Conservation (phyloP, 1,140 invertebrate genomes). For the Babylonia areolata region DNA sequence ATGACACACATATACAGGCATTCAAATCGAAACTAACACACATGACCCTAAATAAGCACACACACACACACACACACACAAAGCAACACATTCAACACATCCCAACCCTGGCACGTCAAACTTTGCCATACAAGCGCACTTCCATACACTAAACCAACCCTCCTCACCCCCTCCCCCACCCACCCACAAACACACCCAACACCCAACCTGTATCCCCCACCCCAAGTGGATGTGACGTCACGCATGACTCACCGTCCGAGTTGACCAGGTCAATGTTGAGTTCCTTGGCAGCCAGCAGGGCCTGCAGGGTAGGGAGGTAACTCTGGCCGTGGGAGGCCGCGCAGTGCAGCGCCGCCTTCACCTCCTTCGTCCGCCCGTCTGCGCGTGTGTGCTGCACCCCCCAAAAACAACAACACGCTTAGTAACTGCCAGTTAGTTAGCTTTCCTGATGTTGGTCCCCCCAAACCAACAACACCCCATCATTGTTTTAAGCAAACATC, state of each 20-base stretch:
- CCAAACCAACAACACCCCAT: too few species aligned
- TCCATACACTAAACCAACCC: neutral
- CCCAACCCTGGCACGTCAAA: too few species aligned
- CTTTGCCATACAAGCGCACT: neutral
- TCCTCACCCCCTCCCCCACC: neutral
- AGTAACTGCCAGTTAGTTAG: too few species aligned
- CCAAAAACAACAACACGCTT: neutral
- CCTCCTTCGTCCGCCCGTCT: conserved; percentile 78
- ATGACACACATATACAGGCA: neutral
- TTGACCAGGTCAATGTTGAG: conserved; percentile 63
- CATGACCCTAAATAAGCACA: neutral
- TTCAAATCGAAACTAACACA: neutral
- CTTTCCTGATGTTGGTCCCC: too few species aligned
- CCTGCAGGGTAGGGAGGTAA: conserved; percentile 58
- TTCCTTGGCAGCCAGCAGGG: conserved; percentile 57
- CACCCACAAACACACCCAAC: neutral
- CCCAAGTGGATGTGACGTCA: too few species aligned
- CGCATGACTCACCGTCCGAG: conserved; percentile 68
- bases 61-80: conserved; percentile 17
- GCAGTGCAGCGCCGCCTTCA: conserved; percentile 67
- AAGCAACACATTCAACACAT: neutral
- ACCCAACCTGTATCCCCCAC: neutral
- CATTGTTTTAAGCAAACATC: too few species aligned
- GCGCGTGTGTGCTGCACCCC: conserved; percentile 79
- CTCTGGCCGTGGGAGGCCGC: conserved; percentile 60